A percentile compares a stretch with the other conserved stretches of the same genome.
These are phyloP conservation scores for Propithecus coquereli DNA, from an alignment of 2,113 vertebrate species.

Conservation along the genomic window DNA sequence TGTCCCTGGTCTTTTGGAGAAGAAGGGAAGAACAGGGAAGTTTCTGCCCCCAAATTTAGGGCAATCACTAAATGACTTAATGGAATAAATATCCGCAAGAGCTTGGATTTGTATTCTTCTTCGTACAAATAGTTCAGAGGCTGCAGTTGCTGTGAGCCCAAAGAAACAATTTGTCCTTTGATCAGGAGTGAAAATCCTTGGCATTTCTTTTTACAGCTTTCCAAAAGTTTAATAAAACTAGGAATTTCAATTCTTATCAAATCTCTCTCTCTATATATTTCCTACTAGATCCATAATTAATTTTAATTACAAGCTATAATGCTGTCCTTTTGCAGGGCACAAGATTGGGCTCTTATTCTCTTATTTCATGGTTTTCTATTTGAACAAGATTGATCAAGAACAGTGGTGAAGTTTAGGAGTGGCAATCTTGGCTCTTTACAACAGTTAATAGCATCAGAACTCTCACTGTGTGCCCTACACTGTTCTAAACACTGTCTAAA, in stretches of 20 bases:
- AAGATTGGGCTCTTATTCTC: not conserved
- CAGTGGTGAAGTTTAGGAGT: not conserved
- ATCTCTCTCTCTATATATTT: not conserved
- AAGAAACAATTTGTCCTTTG: not conserved
- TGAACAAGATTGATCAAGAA: not conserved
- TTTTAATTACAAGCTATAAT: not conserved
- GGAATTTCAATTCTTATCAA: constrained; percentile 39
- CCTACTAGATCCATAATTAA: not conserved
- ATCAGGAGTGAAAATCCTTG: constrained; percentile 1
- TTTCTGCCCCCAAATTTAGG: constrained; percentile 32
- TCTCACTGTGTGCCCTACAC: not conserved
- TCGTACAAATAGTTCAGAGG: not conserved
- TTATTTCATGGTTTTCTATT: constrained; percentile 7
- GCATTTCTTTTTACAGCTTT: not conserved
- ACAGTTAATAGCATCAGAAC: not conserved
- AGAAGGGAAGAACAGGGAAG: not conserved
- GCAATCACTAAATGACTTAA: constrained; percentile 39
- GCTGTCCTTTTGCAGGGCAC: not conserved
- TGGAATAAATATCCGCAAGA: not conserved
- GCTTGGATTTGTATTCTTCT: not conserved
- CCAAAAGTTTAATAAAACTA: constrained; percentile 22
- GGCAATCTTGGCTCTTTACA: not conserved
- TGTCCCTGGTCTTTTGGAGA: not conserved
- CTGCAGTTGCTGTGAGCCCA: not conserved
- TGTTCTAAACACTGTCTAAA: not conserved